Evolutionary conservation across 2,797 vertebrate species (phyloP), one percentile per base, ranked within the genome.

Genomic region (Scleropages formosus): DNA sequence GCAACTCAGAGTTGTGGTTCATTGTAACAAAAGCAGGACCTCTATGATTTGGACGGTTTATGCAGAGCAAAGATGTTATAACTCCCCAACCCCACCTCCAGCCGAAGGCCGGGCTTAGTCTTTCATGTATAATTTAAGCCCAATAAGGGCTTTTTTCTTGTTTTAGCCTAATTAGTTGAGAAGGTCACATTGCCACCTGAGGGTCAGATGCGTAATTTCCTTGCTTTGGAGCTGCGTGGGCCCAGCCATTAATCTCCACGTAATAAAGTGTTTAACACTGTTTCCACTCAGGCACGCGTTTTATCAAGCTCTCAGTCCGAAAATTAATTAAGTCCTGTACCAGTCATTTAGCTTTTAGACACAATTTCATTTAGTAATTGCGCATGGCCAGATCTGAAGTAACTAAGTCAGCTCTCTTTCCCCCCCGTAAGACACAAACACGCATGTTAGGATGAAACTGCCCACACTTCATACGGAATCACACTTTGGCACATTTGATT

Each of bases 81-180:
- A 73, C n/a, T n/a, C n/a, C n/a, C n/a, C n/a, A n/a, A n/a, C n/a
- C 6, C 31, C 62, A 63, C 73, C 71, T 85, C 82, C 79, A 80
- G 67, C 83, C 72, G 20, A 62, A 47, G 83, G 79, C 80, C 69
- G 59, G 75, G 75, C 68, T 51, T 64, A 72, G 80, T 75, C 74
- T 56, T 84, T 78, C 80, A 78, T 87, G 78, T 87, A 85, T 85
- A 69, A 86, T 88, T 84, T 67, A 73, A 78, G 77, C 72, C 77
- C 75, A 84, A 83, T 86, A 85, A 86, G 83, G 73, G 46, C 70
- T 31, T 77, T 81, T 87, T 79, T 82, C 72, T 85, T 86, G 83
- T 85, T 80, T 78, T 84, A 80, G 74, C 84, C 83, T 90, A 90
- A 90, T 89, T 88, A 87, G 82, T 81, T 87, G 83, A 87, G 84